phyloP scores from a whole-genome alignment of 2,888 invertebrate species.

The Halictus quadricinctus region DNA sequence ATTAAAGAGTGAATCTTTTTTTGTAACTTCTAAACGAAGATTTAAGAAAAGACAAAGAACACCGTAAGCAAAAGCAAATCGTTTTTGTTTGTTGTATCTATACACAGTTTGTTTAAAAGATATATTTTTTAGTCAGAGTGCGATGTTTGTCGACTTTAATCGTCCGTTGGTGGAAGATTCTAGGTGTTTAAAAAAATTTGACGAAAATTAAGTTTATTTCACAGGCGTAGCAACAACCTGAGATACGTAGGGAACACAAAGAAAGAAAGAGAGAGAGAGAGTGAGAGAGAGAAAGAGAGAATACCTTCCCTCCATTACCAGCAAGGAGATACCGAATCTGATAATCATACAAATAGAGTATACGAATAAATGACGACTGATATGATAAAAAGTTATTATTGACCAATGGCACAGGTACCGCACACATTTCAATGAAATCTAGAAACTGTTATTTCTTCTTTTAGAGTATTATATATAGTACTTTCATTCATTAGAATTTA shows the following conservation, averaged over 20 bases:
- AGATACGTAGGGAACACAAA: conserved; percentile 75
- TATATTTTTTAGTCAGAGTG: conserved; percentile 30
- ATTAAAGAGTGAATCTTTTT: conserved; percentile 43
- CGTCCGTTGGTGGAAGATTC: conserved; percentile 32
- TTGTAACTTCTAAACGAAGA: conserved; percentile 7
- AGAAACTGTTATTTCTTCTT: conserved; percentile 51
- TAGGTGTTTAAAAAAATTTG: conserved; percentile 55
- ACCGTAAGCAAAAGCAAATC: neutral
- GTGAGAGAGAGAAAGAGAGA: conserved; percentile 65
- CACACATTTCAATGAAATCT: conserved; percentile 44
- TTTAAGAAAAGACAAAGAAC: neutral
- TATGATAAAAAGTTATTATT: conserved; percentile 60
- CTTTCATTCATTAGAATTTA: conserved; percentile 40
- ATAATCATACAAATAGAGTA: conserved; percentile 57
- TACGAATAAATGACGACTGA: conserved; percentile 60
- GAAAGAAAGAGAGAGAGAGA: conserved; percentile 74
- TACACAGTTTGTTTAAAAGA: conserved; percentile 24
- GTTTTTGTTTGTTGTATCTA: conserved; percentile 22
- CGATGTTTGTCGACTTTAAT: conserved; percentile 8
- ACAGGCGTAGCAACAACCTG: conserved; percentile 79
- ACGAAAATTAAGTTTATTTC: conserved; percentile 79
- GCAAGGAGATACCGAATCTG: conserved; percentile 72
- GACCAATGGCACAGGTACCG: conserved; percentile 62
- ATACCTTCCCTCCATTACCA: conserved; percentile 73
- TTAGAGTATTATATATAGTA: conserved; percentile 45